Evolutionary conservation across 2,888 invertebrate genomes (phyloP), one percentile per base, ranked within the genome.

Genomic region (Gortyna flavago): DNA sequence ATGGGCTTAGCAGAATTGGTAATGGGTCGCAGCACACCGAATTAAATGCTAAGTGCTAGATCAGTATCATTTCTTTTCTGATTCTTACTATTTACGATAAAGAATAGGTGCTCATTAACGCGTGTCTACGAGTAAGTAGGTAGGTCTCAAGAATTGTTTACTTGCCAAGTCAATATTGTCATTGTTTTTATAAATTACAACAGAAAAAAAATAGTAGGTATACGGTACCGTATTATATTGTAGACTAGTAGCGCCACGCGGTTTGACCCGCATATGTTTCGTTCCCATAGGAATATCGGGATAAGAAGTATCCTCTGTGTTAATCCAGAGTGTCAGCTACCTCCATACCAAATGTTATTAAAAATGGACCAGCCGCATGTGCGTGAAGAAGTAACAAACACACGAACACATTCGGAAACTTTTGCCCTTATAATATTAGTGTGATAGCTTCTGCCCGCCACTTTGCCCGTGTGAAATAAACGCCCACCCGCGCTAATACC

Each of bases 1-100:
- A 61, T 2, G 38, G 62, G 81, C 29, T 41, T 59, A 32, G 48
- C 38, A 66, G 48, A 54, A 57, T 79, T 75, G 38, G 0, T 59
- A 48, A 57, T 48, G 44, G 29, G 38, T 79, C 66, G 38, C 16
- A 59, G 48, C n/a, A 59, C 57, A 51, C 32, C 4, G 21, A 16
- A 65, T 48, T 72, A 13, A 48, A 16, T 69, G 3, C 38, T n/a
- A 59, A 59, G 8, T 35, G 7, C 9, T 64, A 35, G 18, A 76
- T 41, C n/a, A n/a, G 13, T n/a, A 13, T 57, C n/a, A n/a, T 57
- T 57, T 3, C 0, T 18, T 61, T 18, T 62, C 32, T 21, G 62
- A 62, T 62, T 21, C 9, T 35, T 5, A 11, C 11, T 25, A 62
- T 35, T 21, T 62, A 62, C 11, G 35, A 21, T 62, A 61, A 9